phyloP scores from a whole-genome alignment of 2,797 vertebrate genomes.

The Nannoperca obscura region DNA sequence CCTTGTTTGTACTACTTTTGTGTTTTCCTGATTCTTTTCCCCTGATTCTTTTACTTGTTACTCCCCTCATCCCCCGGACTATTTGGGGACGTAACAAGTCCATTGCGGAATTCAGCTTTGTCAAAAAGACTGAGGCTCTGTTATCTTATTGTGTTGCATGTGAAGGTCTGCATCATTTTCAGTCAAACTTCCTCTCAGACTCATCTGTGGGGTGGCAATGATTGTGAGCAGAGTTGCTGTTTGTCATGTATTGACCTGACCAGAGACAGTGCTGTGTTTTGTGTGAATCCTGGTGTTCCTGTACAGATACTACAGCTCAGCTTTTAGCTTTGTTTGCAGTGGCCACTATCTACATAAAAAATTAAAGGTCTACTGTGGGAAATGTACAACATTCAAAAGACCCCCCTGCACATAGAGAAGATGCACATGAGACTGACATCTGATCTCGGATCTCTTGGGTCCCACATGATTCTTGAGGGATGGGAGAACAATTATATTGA shows the following conservation, averaged over 20 bases:
- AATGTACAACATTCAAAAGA: background rate
- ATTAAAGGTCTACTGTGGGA: background rate
- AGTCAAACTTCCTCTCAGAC: background rate
- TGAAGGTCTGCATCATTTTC: background rate
- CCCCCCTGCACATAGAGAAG: background rate
- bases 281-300: background rate
- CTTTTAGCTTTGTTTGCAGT: background rate
- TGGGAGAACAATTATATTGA: background rate
- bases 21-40: too few relatives aligned
- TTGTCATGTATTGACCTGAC: background rate
- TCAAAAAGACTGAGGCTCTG: background rate
- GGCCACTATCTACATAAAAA: background rate
- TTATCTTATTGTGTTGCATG: background rate
- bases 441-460: background rate
- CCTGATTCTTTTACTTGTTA: too few relatives aligned
- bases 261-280: background rate
- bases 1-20: too few relatives aligned
- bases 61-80: too few relatives aligned
- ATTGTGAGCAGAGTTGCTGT: background rate
- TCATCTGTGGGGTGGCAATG: background rate
- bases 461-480: background rate
- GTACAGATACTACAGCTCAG: background rate
- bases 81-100: too few relatives aligned
- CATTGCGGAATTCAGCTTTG: background rate
- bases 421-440: background rate